Evolutionary conservation across 2,113 vertebrate genomes (phyloP), one percentile per base, ranked within the genome.

Genomic region (Stegostoma tigrinum): DNA sequence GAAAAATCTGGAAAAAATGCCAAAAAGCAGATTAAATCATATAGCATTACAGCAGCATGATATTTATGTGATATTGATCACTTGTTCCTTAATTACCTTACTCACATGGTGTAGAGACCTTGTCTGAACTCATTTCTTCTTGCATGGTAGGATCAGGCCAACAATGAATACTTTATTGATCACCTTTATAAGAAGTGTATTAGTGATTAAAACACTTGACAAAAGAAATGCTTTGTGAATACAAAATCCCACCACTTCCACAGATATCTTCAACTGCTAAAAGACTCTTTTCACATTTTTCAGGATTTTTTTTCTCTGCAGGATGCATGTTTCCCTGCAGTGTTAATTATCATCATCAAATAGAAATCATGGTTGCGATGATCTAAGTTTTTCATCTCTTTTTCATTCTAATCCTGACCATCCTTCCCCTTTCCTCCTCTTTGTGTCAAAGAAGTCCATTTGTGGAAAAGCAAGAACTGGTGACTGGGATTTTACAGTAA

Each of bases 121-220:
- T 96, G 97, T 97, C 97, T 96, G 96, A 96, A 97, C 95, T 96
- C 97, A 97, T 97, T 97, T 97, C 97, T 97, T 97, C 97, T 96
- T 96, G 96, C 96, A 97, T 97, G 97, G 97, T 97, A 97, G 96
- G 96, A 95, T 96, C 96, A 96, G 96, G 97, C 97, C 96, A 96
- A 96, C 96, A 97, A 96, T 97, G 97, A 96, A 97, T 97, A 97
- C 96, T 97, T 97, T 97, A 98, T 98, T 97, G 97, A 97, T 98
- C 97, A 97, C 96, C 96, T 97, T 96, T 96, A 97, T 97, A 97
- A 48, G 67, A 45, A 94, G 38, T 70, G 67, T 94, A 45, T 68
- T 94, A 70, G 23, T 67, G 19, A 94, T 70, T 90, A 64, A 68
- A 94, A 70, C 93, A 70, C 66, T 94, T 94, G 64, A 94, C 93